A percentile compares a stretch with the other conserved stretches of the same genome.
These are phyloP conservation scores for Stenchaetothrips biformis DNA, from an alignment of 2,888 invertebrate species.

Conservation along the genomic window DNA sequence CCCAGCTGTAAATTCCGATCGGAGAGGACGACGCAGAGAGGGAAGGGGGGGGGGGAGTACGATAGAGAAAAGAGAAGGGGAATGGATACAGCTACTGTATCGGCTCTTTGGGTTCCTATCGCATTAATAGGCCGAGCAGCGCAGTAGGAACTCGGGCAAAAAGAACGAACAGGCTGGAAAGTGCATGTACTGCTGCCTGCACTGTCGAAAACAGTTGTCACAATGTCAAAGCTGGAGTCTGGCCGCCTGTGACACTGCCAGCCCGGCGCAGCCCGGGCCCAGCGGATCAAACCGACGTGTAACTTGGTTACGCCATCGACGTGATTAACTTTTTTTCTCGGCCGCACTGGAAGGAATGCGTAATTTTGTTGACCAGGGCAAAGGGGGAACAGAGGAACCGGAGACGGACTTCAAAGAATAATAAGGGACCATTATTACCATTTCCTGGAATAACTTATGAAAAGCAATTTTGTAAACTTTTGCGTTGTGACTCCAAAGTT, in stretches of 20 bases:
- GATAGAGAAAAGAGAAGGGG: too few relatives aligned
- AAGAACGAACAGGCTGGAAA: too few relatives aligned
- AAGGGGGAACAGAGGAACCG: not conserved
- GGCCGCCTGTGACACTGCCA: not conserved
- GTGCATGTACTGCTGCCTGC: too few relatives aligned
- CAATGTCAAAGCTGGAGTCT: too few relatives aligned
- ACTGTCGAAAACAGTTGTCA: too few relatives aligned
- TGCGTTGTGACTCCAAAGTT: slow-evolving; percentile 17
- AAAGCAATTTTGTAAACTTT: slow-evolving; percentile 24
- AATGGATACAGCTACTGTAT: too few relatives aligned
- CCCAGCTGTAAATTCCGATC: not conserved
- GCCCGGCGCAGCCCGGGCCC: not conserved
- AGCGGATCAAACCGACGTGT: not conserved
- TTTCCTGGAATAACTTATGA: slow-evolving; percentile 8
- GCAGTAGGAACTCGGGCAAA: too few relatives aligned
- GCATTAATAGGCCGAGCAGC: too few relatives aligned
- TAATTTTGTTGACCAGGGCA: not conserved
- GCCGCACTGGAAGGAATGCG: not conserved
- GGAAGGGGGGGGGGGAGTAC: too few relatives aligned
- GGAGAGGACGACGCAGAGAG: not conserved
- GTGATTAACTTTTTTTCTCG: too few relatives aligned
- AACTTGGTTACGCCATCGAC: not conserved
- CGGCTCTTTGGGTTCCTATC: too few relatives aligned
- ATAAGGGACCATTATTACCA: slow-evolving; percentile 14
- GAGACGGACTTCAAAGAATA: slow-evolving; percentile 13